Evolutionary conservation across 2,113 vertebrate species (phyloP).

Genomic region (Pluvialis apricaria): DNA sequence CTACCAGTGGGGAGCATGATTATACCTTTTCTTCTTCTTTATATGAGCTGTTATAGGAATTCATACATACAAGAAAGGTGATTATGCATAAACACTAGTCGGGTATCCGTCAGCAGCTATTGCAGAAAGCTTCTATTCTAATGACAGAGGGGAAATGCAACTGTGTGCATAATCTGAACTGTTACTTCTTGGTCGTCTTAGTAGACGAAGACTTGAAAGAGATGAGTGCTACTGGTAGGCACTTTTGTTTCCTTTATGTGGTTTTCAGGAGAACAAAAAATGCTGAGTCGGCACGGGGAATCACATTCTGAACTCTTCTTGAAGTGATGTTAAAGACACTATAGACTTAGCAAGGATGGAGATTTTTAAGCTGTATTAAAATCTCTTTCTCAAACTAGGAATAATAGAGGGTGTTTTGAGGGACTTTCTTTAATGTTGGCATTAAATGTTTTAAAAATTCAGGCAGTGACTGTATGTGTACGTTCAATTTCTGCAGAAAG

Average conservation of each 20-base stretch:
- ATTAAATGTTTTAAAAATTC: not conserved
- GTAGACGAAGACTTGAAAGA: not conserved
- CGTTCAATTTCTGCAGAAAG: not conserved
- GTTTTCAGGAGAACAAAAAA: not conserved
- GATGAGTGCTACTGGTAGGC: not conserved
- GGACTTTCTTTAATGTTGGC: not conserved
- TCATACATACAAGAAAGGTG: not conserved
- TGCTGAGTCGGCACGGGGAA: not conserved
- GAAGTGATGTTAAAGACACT: not conserved
- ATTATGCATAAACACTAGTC: fast-evolving
- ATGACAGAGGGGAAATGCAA: not conserved
- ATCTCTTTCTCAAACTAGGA: not conserved
- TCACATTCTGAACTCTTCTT: not conserved
- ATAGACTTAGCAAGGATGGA: not conserved
- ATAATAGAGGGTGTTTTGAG: not conserved
- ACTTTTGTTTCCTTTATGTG: not conserved
- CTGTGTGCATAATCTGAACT: not conserved
- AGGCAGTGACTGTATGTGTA: not conserved
- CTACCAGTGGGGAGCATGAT: not conserved
- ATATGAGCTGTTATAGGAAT: not conserved
- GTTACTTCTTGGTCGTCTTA: not conserved
- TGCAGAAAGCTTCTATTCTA: not conserved
- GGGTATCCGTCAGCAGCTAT: fast-evolving
- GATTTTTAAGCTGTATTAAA: not conserved
- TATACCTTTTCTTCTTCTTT: not conserved